A percentile compares a stretch with the other conserved stretches of the same genome.
phyloP scores from a whole-genome alignment of 1,140 invertebrate species.

The Leptinotarsa undecemlineata region DNA sequence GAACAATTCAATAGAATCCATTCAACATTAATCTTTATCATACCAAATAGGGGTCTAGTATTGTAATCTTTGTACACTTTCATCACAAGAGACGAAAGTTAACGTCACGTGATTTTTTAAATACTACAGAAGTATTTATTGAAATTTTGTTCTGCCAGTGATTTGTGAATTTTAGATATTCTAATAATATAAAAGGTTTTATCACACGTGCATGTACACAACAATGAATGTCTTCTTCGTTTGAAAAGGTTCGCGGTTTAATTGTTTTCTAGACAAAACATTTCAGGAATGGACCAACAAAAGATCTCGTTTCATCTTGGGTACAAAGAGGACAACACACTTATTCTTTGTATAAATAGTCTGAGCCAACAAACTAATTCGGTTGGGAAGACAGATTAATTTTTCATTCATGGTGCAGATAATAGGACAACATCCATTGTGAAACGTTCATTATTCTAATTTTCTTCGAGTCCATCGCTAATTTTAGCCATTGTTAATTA shows the following conservation, averaged over 20 bases:
- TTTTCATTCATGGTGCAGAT: conserved; percentile 25
- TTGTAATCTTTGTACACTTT: too few relatives aligned
- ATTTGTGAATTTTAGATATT: too few relatives aligned
- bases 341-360: conserved; percentile 24
- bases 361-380: conserved; percentile 24
- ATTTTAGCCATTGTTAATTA: conserved; percentile 6
- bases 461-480: not conserved
- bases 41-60: too few relatives aligned
- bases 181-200: too few relatives aligned
- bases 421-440: conserved; percentile 23
- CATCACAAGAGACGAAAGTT: too few relatives aligned
- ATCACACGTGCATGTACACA: too few relatives aligned
- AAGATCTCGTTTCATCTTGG: conserved; percentile 23
- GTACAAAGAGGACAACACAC: conserved; percentile 24
- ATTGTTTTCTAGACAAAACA: conserved; percentile 20
- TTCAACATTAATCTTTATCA: too few relatives aligned
- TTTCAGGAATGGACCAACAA: conserved; percentile 12
- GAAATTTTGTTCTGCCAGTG: too few relatives aligned
- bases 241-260: not conserved
- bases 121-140: too few relatives aligned
- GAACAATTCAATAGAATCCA: too few relatives aligned
- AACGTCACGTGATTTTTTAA: too few relatives aligned
- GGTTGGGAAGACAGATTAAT: conserved; percentile 22
- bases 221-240: not conserved
- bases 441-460: conserved; percentile 25